These are phyloP conservation scores for Napeogenes inachia DNA, from an alignment of 2,888 invertebrate genomes.

Conservation along the genomic window DNA sequence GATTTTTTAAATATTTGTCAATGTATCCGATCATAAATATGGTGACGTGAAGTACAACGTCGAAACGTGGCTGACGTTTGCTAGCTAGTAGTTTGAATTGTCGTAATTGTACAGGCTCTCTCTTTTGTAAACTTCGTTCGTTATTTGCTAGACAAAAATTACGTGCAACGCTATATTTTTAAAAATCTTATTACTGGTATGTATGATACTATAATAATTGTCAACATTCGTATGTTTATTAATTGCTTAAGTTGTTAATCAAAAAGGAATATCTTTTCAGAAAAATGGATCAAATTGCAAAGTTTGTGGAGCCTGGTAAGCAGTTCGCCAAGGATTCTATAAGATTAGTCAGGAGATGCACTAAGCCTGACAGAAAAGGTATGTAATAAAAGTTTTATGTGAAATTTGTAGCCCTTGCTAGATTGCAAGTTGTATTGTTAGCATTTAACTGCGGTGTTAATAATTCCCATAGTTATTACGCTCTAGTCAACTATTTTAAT, in stretches of 20 bases:
- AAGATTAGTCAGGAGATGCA: slow-evolving; percentile 98
- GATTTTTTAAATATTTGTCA: slow-evolving; percentile 1
- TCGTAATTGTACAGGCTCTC: slow-evolving; percentile 41
- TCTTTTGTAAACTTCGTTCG: slow-evolving; percentile 21
- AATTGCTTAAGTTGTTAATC: not conserved
- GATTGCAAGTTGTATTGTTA: not conserved
- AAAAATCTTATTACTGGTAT: slow-evolving; percentile 26
- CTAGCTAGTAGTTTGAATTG: slow-evolving; percentile 40
- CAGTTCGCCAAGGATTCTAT: slow-evolving; percentile 99
- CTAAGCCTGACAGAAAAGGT: slow-evolving; percentile 99
- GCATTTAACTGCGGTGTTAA: not conserved
- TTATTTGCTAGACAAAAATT: slow-evolving; percentile 19
- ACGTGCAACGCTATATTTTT: slow-evolving; percentile 12
- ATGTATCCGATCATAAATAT: slow-evolving; percentile 44
- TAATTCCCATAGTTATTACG: not conserved
- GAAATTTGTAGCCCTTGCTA: slow-evolving; percentile 2
- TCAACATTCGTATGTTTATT: not conserved
- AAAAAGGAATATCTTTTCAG: slow-evolving; percentile 42
- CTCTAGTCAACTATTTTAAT: too few species aligned
- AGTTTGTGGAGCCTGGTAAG: slow-evolving; percentile 95
- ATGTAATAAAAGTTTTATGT: slow-evolving; percentile 30
- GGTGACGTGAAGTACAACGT: slow-evolving; percentile 66
- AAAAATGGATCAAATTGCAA: slow-evolving; percentile 97
- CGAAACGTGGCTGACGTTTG: slow-evolving; percentile 74
- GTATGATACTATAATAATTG: slow-evolving; percentile 20